phyloP scores from a whole-genome alignment of 64 coral and sea anemone genomes.

The Acropora tenuis region DNA sequence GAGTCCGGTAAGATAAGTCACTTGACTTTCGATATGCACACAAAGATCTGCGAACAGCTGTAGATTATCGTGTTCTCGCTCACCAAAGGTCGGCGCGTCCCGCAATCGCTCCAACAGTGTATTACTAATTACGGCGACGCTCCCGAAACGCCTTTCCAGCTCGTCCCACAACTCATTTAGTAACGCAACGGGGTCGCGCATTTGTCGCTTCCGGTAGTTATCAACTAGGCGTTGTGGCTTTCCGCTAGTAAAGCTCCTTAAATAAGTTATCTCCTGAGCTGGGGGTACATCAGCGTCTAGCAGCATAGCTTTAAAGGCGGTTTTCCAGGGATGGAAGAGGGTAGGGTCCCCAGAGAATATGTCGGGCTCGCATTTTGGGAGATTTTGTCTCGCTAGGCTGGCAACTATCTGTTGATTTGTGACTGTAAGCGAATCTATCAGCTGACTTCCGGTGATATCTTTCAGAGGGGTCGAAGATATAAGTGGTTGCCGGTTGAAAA shows the following conservation, averaged over 20 bases:
- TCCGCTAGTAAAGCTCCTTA: conserved; percentile 55
- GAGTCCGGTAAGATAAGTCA: not conserved
- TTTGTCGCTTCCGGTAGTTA: conserved; percentile 58
- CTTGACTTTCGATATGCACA: conserved; percentile 2
- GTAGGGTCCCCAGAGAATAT: conserved; percentile 60
- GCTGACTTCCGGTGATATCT: conserved; percentile 39
- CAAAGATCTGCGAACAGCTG: conserved; percentile 10
- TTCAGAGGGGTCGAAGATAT: conserved; percentile 36
- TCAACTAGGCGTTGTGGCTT: conserved; percentile 51
- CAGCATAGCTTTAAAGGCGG: conserved; percentile 34
- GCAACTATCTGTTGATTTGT: conserved; percentile 60
- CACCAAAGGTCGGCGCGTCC: not conserved
- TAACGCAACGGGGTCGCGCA: conserved; percentile 11
- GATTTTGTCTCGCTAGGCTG: conserved; percentile 54
- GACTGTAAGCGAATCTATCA: conserved; percentile 36
- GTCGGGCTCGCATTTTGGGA: conserved; percentile 72
- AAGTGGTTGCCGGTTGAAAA: conserved; percentile 15
- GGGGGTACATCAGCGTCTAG: conserved; percentile 22
- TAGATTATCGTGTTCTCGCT: conserved; percentile 47
- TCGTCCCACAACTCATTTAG: conserved; percentile 47
- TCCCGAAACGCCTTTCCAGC: conserved; percentile 61
- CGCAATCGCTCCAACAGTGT: conserved; percentile 17
- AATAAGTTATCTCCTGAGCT: conserved; percentile 48
- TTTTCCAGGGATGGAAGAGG: conserved; percentile 71
- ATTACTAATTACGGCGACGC: conserved; percentile 15